Base-by-base conservation (phyloP, 2,797 vertebrate species). In the Phrynocephalus vlangalii region DNA sequence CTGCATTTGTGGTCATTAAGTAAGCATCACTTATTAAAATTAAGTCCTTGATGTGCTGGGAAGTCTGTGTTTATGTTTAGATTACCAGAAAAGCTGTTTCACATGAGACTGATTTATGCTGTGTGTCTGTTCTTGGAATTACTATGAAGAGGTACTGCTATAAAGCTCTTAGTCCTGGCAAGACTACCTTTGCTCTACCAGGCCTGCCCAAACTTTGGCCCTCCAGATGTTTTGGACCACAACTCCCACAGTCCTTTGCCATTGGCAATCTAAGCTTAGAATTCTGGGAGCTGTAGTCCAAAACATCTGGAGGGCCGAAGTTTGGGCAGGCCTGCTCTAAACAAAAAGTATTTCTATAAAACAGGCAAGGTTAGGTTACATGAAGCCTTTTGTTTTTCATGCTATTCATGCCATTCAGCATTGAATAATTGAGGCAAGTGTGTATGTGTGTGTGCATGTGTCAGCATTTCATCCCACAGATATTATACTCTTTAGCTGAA, bases 1-100 rank as follows among this genome's bases (percentile, higher is more conserved):
- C 84, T 92, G 80, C 91, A 94, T 93, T 95, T 96, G 94, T 86
- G 92, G 94, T 87, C 79, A 95, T 95, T 96, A 96, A 96, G 93
- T 95, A 96, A 95, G 90, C 91, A 95, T 92, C 89, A 91, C 93
- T 95, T 96, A 96, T 96, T 96, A 95, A 95, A 95, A 92, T 86
- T 83, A 90, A 93, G 92, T 90, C 84, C 86, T 92, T 93, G 92
- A 6, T 94, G 92, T 82, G 81, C 91, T 89, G 87, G 82, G 91
- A 90, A 93, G 67, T 68, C 90, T 52, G 84, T 18, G 9, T 86
- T 92, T 94, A 85, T 90, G 67, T 90, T 89, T 89, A 44, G 0
- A 93, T 38, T 88, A 87, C n/a, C 85, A 92, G 82, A 2, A 83
- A 91, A 84, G 38, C 77, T 79, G 86, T 84, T 87, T 82, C 85